Conservation (phyloP, 1,140 invertebrate species). For the Rhopalosiphum maidis region DNA sequence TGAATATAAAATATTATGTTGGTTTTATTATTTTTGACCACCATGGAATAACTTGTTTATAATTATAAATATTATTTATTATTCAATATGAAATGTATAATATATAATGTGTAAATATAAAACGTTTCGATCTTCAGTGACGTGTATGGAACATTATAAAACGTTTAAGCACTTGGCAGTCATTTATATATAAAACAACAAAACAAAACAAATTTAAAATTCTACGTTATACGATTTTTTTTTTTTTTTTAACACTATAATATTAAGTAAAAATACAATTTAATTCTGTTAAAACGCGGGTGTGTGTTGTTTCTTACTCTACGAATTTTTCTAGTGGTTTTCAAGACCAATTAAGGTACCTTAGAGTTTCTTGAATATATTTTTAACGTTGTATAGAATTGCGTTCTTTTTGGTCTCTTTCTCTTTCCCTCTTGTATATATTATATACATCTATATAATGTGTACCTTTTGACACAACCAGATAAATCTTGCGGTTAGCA, state of each 20-base stretch:
- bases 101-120: background rate
- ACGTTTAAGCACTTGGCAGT: background rate
- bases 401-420: background rate
- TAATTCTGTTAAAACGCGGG: background rate
- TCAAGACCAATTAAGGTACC: background rate
- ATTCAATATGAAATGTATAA: background rate
- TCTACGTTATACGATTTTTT: background rate
- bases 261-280: background rate
- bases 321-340: background rate
- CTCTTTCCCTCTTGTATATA: background rate
- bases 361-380: background rate
- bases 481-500: background rate
- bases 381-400: background rate
- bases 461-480: background rate
- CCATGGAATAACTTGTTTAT: background rate
- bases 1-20: background rate
- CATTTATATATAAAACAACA: no score
- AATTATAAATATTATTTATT: background rate
- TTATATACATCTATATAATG: background rate
- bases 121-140: background rate
- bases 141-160: background rate
- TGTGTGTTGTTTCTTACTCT: background rate
- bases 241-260: background rate
- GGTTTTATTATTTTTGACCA: background rate
- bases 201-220: background rate